Base-by-base conservation (phyloP, 1,140 invertebrate genomes). In the Acromyrmex charruanus region DNA sequence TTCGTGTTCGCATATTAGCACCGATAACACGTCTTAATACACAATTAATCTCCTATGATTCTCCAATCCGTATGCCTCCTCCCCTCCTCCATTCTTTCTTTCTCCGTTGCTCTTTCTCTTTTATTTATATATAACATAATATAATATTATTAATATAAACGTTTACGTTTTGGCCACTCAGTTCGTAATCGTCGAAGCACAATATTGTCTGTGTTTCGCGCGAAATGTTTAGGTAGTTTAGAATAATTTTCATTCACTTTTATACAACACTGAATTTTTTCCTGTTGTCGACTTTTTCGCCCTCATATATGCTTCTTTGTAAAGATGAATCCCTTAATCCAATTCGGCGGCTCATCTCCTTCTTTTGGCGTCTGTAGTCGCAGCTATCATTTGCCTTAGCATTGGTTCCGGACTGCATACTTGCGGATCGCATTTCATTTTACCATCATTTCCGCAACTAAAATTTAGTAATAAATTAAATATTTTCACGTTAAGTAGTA, bases 391-490 rank as follows among this genome's bases (percentile, higher is more conserved):
- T 96, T 98, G 98, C 93, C 97, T 96, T 87, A 99, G 95, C 96
- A 98, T 98, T 72, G 98, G 98, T 93, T 98, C 97, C 49, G 98
- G 98, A 88, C 97, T 97, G 94, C 98, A 99, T 79, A 97, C 96
- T 94, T 97, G 97, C 63, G 98, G 98, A 95, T 99, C 98, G 95
- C 98, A 99, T 95, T 98, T 97, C 98, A 99, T 99, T 95, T 98
- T 97, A 90, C 98, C 98, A 94, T 98, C 97, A 65, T 97, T 96
- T 91, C 98, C 98, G 95, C 98, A 98, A 95, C 98, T 98, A 95
- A 31, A 93, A 94, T 81, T 61, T 89, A 72, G 2, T n/a, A 86
- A 89, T 51, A 69, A 61, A 66, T 66, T 0, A 25, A 25, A 25
- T 25, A 25, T 25, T 25, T 25, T 25, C 25, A 14, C 16, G 10